These are phyloP conservation scores for Flexamia atlantica DNA, from an alignment of 2,888 invertebrate genomes.

Conservation along the genomic window DNA sequence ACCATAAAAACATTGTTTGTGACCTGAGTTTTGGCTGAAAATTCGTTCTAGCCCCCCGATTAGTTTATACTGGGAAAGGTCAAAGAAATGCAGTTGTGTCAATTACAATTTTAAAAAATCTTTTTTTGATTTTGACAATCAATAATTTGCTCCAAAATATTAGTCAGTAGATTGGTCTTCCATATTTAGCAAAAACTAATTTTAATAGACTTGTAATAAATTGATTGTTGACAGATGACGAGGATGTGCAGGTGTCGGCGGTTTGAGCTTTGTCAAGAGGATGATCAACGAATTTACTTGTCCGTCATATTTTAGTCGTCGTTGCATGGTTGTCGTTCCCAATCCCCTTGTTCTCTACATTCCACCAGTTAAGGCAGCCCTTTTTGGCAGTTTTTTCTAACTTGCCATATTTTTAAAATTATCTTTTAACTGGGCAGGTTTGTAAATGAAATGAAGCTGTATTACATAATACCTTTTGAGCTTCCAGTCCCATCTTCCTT, in stretches of 20 bases:
- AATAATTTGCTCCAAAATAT: too few species aligned
- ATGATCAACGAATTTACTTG: conserved; percentile 52
- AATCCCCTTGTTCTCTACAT: not conserved
- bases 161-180: too few species aligned
- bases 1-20: too few species aligned
- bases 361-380: conserved; percentile 23
- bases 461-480: not conserved
- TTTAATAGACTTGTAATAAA: too few species aligned
- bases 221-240: conserved; percentile 80
- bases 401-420: not conserved
- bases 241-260: conserved; percentile 82
- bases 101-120: too few species aligned
- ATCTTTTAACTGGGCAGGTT: not conserved
- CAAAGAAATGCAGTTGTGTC: too few species aligned
- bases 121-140: too few species aligned
- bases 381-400: not conserved
- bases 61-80: too few species aligned
- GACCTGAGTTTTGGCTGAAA: too few species aligned
- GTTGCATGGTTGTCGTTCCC: conserved; percentile 53
- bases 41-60: too few species aligned
- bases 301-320: conserved; percentile 38
- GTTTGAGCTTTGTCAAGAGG: conserved; percentile 73
- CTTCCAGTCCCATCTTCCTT: not conserved
- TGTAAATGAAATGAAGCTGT: not conserved
- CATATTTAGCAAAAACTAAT: too few species aligned